Evolutionary conservation across 2,888 invertebrate species (phyloP).

Genomic region (Vanessa cardui): DNA sequence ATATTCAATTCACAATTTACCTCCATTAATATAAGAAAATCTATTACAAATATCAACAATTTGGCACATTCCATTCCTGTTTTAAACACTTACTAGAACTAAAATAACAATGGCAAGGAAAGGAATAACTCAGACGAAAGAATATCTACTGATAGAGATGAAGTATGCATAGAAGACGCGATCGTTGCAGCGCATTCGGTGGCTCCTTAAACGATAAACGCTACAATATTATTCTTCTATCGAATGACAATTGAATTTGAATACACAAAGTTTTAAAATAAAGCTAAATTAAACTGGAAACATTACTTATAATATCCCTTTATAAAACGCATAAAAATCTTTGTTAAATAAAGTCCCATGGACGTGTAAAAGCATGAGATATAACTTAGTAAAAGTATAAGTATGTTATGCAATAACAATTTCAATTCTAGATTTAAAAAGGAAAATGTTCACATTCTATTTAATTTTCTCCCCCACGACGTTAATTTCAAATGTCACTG

Average conservation of each 20-base stretch:
- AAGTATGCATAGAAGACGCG: slow-evolving; percentile 19
- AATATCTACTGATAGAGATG: slow-evolving; percentile 8
- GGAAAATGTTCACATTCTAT: slow-evolving; percentile 10
- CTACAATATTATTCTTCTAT: neutral
- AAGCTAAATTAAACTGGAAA: too few relatives aligned
- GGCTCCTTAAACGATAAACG: neutral
- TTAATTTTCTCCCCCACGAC: slow-evolving; percentile 14
- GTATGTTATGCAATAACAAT: neutral
- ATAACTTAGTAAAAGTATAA: neutral
- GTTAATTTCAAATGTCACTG: slow-evolving; percentile 22
- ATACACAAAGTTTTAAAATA: neutral
- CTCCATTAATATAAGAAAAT: slow-evolving; percentile 40
- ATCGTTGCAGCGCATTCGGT: slow-evolving; percentile 25
- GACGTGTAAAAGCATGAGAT: neutral
- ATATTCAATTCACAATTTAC: slow-evolving; percentile 36
- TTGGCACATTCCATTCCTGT: slow-evolving; percentile 67
- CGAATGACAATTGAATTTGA: neutral
- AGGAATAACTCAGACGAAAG: slow-evolving; percentile 42
- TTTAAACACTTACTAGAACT: slow-evolving; percentile 38
- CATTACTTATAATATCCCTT: too few relatives aligned
- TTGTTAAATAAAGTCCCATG: neutral
- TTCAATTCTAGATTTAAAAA: neutral
- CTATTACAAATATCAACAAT: slow-evolving; percentile 70
- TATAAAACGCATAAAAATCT: too few relatives aligned
- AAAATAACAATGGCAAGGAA: slow-evolving; percentile 44